A percentile compares a stretch with the other conserved stretches of the same genome.
phyloP scores from a whole-genome alignment of 2,888 invertebrate genomes.

The Strigamia transsilvanica region DNA sequence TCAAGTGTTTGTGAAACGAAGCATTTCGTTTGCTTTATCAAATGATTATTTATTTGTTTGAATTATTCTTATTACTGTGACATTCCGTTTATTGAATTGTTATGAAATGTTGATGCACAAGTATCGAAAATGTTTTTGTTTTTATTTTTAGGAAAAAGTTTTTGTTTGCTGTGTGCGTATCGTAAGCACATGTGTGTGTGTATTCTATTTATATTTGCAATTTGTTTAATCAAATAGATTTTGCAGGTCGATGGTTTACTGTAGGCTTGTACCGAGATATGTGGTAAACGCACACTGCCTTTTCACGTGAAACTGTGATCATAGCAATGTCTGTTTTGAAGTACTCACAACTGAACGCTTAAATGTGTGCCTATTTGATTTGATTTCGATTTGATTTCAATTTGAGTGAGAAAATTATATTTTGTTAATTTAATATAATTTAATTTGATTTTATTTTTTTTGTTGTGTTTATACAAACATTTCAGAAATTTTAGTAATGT shows the following conservation, averaged over 20 bases:
- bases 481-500: too few relatives aligned
- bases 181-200: too few relatives aligned
- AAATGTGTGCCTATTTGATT: slow-evolving; percentile 1
- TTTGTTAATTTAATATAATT: not conserved
- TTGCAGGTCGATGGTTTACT: not conserved
- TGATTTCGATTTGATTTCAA: not conserved
- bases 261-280: not conserved
- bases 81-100: not conserved
- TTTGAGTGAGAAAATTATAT: not conserved
- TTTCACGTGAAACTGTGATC: slow-evolving; percentile 14
- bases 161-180: too few relatives aligned
- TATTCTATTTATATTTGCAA: not conserved
- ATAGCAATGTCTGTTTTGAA: slow-evolving; percentile 5
- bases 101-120: not conserved
- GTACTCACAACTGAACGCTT: not conserved
- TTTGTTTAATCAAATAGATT: too few relatives aligned
- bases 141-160: not conserved
- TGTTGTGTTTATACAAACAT: too few relatives aligned
- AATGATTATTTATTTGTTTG: too few relatives aligned
- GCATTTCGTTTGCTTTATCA: too few relatives aligned
- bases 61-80: not conserved
- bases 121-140: not conserved
- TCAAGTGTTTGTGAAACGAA: not conserved
- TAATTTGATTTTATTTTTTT: not conserved
- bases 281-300: slow-evolving; percentile 17